phyloP scores from a whole-genome alignment of 2,797 vertebrate species.

The Sebastes baramenuke region DNA sequence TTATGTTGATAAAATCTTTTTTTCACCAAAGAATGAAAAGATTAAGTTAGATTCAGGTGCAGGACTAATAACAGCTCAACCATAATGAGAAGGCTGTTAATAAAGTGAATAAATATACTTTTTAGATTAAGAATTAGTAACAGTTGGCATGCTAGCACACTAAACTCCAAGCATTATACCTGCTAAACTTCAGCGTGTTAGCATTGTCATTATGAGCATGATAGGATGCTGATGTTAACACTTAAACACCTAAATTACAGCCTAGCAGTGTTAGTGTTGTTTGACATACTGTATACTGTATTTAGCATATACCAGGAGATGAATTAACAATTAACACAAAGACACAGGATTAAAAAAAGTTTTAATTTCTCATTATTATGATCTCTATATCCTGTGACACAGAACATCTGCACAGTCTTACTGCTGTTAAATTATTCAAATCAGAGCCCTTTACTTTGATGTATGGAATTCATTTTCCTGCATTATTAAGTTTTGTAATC shows the following conservation, averaged over 20 bases:
- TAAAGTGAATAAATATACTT: neutral
- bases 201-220: neutral
- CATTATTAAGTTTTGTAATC: neutral
- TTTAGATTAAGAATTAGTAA: neutral
- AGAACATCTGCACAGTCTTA: neutral
- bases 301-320: neutral
- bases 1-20: too few relatives aligned
- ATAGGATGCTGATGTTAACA: too few relatives aligned
- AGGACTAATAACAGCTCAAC: neutral
- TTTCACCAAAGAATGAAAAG: too few relatives aligned
- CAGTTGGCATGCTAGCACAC: too few relatives aligned
- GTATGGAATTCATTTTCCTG: neutral
- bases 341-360: too few relatives aligned
- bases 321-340: neutral
- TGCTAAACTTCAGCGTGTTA: neutral
- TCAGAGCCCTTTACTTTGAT: neutral
- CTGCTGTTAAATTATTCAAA: neutral
- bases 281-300: neutral
- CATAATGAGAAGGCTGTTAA: neutral
- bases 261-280: neutral
- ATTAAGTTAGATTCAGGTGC: too few relatives aligned
- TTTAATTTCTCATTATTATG: too few relatives aligned
- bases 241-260: neutral
- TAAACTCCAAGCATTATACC: neutral
- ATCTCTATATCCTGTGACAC: neutral